phyloP scores from a whole-genome alignment of 2,888 invertebrate genomes.

The Rotaria magnacalcarata region DNA sequence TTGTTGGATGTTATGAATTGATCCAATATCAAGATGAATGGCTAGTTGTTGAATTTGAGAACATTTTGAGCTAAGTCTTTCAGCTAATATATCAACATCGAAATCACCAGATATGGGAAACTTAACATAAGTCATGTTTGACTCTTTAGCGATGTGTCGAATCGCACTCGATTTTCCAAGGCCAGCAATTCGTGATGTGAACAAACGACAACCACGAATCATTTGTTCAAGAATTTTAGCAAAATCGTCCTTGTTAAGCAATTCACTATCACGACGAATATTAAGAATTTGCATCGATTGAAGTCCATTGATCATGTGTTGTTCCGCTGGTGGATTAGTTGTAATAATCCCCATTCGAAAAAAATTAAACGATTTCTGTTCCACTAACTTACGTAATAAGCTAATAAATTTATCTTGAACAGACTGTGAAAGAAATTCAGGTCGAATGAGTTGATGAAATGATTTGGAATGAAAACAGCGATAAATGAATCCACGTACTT shows the following conservation, averaged over 20 bases:
- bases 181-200: background rate
- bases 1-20: background rate
- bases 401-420: background rate
- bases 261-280: background rate
- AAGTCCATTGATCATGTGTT: background rate
- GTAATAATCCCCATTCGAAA: conserved; percentile 6
- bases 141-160: background rate
- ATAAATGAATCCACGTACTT: background rate
- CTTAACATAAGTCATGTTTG: background rate
- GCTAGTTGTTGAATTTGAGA: background rate
- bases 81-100: background rate
- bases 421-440: background rate
- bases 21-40: background rate
- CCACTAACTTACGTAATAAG: background rate
- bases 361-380: background rate
- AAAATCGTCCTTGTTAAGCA: background rate
- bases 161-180: background rate
- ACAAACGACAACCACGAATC: background rate
- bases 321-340: too few species aligned
- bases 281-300: background rate
- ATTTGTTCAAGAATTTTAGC: background rate
- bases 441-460: conserved; percentile 1
- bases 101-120: conserved; percentile 3
- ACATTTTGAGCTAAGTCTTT: background rate
- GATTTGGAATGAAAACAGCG: background rate